Evolutionary conservation across 2,797 vertebrate species (phyloP).

Genomic region (Zalophus californianus): DNA sequence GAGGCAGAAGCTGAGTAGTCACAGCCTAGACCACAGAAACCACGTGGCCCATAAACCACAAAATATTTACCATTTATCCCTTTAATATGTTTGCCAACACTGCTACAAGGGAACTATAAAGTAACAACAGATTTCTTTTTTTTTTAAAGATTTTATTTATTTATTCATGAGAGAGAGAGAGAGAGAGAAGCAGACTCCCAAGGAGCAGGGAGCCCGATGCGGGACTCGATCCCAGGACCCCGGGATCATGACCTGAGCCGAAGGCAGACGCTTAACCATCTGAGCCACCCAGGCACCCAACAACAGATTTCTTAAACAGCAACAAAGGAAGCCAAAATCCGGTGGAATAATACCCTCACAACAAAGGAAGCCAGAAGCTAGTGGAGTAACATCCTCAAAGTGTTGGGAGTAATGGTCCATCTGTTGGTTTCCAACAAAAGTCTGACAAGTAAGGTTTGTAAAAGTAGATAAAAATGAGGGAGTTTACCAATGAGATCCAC

Average conservation of each 20-base stretch:
- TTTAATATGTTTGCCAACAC: neutral
- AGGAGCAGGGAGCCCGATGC: too few relatives aligned
- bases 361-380: neutral
- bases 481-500: neutral
- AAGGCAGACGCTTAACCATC: too few relatives aligned
- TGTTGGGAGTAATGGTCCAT: neutral
- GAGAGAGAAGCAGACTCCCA: too few relatives aligned
- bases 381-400: neutral
- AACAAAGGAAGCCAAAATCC: neutral
- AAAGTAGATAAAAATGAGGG: neutral
- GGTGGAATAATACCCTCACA: neutral
- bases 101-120: neutral
- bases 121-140: neutral
- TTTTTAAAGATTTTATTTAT: too few relatives aligned
- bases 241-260: too few relatives aligned
- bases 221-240: too few relatives aligned
- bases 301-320: neutral
- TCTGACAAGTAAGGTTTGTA: neutral
- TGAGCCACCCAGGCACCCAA: neutral
- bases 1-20: neutral
- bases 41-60: neutral
- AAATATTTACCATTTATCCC: neutral
- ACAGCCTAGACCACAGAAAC: neutral
- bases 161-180: too few relatives aligned
- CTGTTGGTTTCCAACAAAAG: neutral